Percentiles rank a stretch among this genome's conserved stretches.
Conservation (phyloP, 2,113 vertebrate species). For the Vireo altiloquus region DNA sequence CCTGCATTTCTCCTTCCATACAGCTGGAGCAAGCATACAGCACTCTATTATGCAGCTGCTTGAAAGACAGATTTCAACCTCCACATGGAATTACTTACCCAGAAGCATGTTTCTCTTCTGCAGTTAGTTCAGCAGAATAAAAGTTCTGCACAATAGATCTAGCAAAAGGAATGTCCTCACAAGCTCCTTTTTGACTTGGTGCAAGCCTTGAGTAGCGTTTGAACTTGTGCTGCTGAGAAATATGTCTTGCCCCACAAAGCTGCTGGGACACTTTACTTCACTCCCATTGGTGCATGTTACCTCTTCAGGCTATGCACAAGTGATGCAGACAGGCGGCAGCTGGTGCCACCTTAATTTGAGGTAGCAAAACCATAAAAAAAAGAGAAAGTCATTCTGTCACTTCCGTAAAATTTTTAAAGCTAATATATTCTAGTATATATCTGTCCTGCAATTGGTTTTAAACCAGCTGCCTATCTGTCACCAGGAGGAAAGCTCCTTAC, state of each 20-base stretch:
- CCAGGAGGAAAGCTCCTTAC: background rate
- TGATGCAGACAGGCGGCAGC: slow-evolving; percentile 56
- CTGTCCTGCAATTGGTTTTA: background rate
- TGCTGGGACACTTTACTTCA: slow-evolving; percentile 7
- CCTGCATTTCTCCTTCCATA: background rate
- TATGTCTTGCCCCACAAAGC: slow-evolving; percentile 44
- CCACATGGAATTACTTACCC: slow-evolving; percentile 73
- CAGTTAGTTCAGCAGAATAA: slow-evolving; percentile 32
- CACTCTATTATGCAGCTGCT: background rate
- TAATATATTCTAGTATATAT: background rate
- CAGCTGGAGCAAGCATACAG: background rate
- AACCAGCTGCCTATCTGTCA: background rate
- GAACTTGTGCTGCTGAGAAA: slow-evolving; percentile 52
- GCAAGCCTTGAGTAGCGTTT: slow-evolving; percentile 22
- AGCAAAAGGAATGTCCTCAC: background rate
- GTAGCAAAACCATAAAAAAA: slow-evolving; percentile 50
- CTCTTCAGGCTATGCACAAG: slow-evolving; percentile 35
- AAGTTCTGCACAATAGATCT: slow-evolving; percentile 38
- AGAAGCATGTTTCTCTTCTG: slow-evolving; percentile 73
- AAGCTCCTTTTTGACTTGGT: slow-evolving; percentile 27
- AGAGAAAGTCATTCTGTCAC: slow-evolving; percentile 22
- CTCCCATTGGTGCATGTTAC: slow-evolving; percentile 47
- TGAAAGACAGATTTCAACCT: slow-evolving; percentile 16
- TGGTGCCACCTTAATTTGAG: slow-evolving; percentile 44
- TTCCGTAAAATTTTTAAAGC: background rate